Evolutionary conservation across 2,888 invertebrate species (phyloP).

Genomic region (Ochropacha duplaris): DNA sequence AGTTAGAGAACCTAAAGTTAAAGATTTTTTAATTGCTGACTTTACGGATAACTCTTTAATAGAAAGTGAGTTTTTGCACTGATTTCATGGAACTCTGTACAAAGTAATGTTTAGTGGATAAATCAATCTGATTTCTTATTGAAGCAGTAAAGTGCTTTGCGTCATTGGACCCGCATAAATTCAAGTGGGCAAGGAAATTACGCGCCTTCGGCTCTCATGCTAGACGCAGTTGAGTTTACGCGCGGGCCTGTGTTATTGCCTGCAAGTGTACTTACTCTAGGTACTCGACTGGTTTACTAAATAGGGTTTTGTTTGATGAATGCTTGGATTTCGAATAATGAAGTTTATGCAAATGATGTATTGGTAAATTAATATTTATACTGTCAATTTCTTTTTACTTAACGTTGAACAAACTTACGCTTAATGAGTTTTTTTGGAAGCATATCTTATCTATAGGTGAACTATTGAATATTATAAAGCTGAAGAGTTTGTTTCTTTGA

Average conservation of each 20-base stretch:
- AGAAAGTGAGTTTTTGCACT: not conserved
- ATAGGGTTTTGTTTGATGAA: not conserved
- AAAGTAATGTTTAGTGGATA: conserved; percentile 28
- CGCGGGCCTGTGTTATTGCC: not conserved
- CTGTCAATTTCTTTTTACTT: not conserved
- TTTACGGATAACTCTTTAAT: not conserved
- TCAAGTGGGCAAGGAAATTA: conserved; percentile 54
- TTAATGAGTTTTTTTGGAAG: too few relatives aligned
- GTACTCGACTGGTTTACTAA: not conserved
- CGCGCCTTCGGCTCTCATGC: conserved; percentile 17
- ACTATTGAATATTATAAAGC: too few relatives aligned
- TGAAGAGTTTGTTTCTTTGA: too few relatives aligned
- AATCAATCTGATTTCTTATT: conserved; percentile 63
- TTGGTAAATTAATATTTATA: not conserved
- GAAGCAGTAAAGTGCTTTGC: conserved; percentile 47
- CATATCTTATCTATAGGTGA: too few relatives aligned
- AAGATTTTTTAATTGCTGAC: too few relatives aligned
- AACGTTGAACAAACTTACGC: not conserved
- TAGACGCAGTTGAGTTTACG: not conserved
- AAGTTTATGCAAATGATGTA: not conserved
- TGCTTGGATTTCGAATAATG: not conserved
- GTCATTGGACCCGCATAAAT: conserved; percentile 57
- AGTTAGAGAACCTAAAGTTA: too few relatives aligned
- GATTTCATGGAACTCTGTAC: not conserved
- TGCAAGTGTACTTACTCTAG: not conserved